Evolutionary conservation across 2,797 vertebrate species (phyloP).

Genomic region (Eospalax fontanierii): DNA sequence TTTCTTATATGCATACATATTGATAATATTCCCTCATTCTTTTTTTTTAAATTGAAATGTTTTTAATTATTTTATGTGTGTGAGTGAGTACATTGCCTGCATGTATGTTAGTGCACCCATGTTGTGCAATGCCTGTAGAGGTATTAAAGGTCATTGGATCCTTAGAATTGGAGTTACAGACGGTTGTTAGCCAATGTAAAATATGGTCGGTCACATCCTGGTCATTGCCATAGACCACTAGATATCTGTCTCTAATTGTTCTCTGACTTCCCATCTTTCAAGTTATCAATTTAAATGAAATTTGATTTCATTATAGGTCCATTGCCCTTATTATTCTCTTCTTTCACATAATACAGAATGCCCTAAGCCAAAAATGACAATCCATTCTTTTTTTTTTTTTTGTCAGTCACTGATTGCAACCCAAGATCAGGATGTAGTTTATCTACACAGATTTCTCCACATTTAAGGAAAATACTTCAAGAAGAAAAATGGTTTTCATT

Average conservation of each 20-base stretch:
- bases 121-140: too few relatives aligned
- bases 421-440: background rate
- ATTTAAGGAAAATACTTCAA: background rate
- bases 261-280: background rate
- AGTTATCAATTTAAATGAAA: background rate
- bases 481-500: background rate
- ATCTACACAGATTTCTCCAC: background rate
- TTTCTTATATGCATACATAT: background rate
- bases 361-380: background rate
- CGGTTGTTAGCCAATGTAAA: too few relatives aligned
- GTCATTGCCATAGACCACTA: background rate
- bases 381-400: background rate
- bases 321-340: background rate
- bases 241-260: background rate
- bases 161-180: too few relatives aligned
- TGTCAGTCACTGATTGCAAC: background rate
- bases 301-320: conserved; percentile 3
- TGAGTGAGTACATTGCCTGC: too few relatives aligned
- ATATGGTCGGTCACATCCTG: background rate
- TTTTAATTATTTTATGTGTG: background rate
- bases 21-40: background rate
- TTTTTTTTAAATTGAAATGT: background rate
- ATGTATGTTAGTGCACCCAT: too few relatives aligned
- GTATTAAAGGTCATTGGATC: too few relatives aligned
- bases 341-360: background rate